Evolutionary conservation across 2,113 vertebrate species (phyloP).

Genomic region (Odontesthes bonariensis): DNA sequence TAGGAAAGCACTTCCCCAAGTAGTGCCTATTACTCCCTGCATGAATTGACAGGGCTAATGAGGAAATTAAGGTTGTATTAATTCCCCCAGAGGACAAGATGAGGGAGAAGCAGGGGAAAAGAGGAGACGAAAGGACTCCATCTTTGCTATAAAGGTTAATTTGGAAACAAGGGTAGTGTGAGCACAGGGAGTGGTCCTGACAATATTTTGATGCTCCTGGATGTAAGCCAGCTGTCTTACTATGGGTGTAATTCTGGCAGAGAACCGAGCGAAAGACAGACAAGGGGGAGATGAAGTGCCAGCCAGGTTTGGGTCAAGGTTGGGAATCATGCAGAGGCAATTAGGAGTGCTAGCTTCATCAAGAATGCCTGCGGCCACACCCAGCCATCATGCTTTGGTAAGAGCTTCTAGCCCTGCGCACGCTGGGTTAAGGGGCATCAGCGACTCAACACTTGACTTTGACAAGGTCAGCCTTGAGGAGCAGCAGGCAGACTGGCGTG

Average conservation of each 20-base stretch:
- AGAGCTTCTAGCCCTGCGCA: conserved; percentile 40
- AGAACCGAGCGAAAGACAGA: conserved; percentile 47
- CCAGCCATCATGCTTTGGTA: conserved; percentile 35
- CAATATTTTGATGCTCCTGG: conserved; percentile 75
- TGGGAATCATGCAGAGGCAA: conserved; percentile 69
- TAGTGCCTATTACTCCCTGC: conserved; percentile 70
- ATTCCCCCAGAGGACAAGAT: conserved; percentile 76
- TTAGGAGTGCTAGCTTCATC: conserved; percentile 71
- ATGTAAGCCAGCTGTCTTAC: conserved; percentile 72
- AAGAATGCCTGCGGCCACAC: conserved; percentile 65
- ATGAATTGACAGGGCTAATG: conserved; percentile 80
- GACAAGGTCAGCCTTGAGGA: conserved; percentile 73
- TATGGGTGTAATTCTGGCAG: conserved; percentile 29
- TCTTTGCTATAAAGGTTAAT: conserved; percentile 83
- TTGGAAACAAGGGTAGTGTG: conserved; percentile 63
- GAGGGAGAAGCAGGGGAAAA: conserved; percentile 59
- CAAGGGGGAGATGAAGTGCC: conserved; percentile 56
- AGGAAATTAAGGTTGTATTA: conserved; percentile 82
- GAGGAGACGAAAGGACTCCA: conserved; percentile 62
- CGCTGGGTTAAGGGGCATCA: conserved; percentile 64
- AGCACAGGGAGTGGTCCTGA: conserved; percentile 67
- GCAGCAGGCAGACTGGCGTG: conserved; percentile 72
- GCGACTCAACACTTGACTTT: conserved; percentile 71
- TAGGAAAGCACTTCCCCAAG: conserved; percentile 64
- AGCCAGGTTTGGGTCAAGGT: conserved; percentile 67